Percentiles rank a stretch among this genome's conserved stretches.
Conservation (phyloP, 1,140 invertebrate species). For the Hylaeus volcanicus region DNA sequence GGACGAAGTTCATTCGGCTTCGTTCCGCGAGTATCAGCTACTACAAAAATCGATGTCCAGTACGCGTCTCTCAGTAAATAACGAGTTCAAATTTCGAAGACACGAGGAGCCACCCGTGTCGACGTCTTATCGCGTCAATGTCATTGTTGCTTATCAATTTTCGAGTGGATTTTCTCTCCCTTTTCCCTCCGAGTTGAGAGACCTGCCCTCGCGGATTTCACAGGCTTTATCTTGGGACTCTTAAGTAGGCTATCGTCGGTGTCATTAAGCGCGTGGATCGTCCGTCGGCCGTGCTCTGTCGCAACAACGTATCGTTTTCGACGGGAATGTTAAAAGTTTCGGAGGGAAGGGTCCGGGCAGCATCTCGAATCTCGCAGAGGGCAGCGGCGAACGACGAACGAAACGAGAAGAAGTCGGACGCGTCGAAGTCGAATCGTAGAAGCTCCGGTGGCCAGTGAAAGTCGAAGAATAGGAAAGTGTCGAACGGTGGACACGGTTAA, state of each 20-base stretch:
- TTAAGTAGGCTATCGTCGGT: slow-evolving; percentile 67
- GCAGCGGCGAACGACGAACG: neutral
- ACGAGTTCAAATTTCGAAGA: neutral
- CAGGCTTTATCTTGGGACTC: slow-evolving; percentile 53
- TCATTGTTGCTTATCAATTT: neutral
- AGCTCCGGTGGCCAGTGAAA: neutral
- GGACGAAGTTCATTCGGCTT: slow-evolving; percentile 2
- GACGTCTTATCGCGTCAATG: too few relatives aligned
- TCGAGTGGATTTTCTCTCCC: neutral
- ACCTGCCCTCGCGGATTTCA: slow-evolving; percentile 31
- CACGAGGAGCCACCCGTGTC: too few relatives aligned
- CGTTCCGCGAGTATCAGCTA: neutral
- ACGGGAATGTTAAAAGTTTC: neutral
- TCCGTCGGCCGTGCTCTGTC: slow-evolving; percentile 35
- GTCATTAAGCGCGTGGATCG: slow-evolving; percentile 53
- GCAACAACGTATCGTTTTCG: neutral
- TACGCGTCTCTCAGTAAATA: too few relatives aligned
- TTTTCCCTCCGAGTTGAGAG: neutral
- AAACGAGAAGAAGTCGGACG: too few relatives aligned
- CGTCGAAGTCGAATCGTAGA: neutral
- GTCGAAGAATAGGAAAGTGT: neutral
- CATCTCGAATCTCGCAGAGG: neutral
- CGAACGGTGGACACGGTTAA: neutral
- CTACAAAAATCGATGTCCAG: too few relatives aligned
- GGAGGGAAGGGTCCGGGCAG: neutral